phyloP scores from a whole-genome alignment of 2,113 vertebrate species.

The Numida meleagris region DNA sequence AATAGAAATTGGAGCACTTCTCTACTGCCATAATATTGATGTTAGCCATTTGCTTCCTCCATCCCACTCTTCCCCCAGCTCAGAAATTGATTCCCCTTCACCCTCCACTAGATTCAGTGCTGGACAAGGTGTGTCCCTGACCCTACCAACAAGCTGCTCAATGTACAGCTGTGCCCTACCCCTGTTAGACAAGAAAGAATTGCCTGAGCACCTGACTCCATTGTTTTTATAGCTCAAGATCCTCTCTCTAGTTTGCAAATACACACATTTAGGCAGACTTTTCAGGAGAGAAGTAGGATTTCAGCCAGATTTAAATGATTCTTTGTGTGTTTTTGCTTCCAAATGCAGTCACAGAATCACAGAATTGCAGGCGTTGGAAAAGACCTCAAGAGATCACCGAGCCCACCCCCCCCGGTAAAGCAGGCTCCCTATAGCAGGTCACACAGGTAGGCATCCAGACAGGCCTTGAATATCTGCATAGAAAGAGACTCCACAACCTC shows the following conservation, averaged over 20 bases:
- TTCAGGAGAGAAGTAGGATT: not conserved
- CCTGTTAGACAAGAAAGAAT: not conserved
- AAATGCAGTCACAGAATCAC: not conserved
- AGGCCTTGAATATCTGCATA: no score
- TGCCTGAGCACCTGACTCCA: not conserved
- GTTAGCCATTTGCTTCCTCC: not conserved
- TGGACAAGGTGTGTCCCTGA: not conserved
- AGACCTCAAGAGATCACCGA: no score
- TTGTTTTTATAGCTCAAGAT: not conserved
- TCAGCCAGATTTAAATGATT: not conserved
- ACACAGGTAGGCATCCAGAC: no score
- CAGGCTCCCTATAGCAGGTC: no score
- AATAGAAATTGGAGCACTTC: accelerated
- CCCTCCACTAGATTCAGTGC: not conserved
- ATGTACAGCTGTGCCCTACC: not conserved
- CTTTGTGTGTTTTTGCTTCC: not conserved
- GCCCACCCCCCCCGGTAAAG: no score
- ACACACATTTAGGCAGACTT: not conserved
- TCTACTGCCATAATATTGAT: not conserved
- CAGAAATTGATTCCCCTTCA: not conserved
- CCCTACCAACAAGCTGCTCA: not conserved
- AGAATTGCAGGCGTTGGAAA: no score
- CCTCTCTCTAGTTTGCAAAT: not conserved
- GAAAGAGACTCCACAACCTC: no score
- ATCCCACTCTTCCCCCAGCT: not conserved